Evolutionary conservation across 2,113 vertebrate species (phyloP).

Genomic region (Hylia prasina): DNA sequence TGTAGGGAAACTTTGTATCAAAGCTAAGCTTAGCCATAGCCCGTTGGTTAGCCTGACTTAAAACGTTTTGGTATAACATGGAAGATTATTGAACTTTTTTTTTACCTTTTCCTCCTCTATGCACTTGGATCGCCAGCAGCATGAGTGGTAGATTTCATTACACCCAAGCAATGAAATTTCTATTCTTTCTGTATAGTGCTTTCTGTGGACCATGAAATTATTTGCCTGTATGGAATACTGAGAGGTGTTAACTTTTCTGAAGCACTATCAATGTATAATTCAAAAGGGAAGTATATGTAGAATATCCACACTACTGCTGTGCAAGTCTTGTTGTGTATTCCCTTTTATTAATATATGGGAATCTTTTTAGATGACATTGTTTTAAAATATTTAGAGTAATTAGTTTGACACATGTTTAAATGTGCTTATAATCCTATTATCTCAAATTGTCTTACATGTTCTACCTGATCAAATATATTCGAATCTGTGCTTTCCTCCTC

Average conservation of each 20-base stretch:
- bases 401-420: not conserved
- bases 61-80: not conserved
- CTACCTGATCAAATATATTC: not conserved
- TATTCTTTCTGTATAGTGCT: not conserved
- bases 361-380: not conserved
- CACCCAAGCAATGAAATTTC: constrained; percentile 22
- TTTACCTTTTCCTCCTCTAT: not conserved
- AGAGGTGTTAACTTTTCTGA: not conserved
- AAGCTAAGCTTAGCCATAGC: not conserved
- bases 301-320: not conserved
- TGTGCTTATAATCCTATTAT: not conserved
- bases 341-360: not conserved
- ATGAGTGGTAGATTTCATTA: constrained; percentile 18
- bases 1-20: not conserved
- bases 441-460: not conserved
- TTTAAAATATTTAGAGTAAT: not conserved
- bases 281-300: not conserved
- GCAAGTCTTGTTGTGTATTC: not conserved
- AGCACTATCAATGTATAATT: constrained; percentile 2
- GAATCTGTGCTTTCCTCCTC: not conserved
- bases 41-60: not conserved
- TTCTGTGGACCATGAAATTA: constrained; percentile 45
- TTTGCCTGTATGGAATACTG: not conserved
- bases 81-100: not conserved
- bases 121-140: not conserved